Percentiles rank a stretch among this genome's conserved stretches.
Conservation (phyloP, 1,140 invertebrate genomes). For the Littorina saxatilis region DNA sequence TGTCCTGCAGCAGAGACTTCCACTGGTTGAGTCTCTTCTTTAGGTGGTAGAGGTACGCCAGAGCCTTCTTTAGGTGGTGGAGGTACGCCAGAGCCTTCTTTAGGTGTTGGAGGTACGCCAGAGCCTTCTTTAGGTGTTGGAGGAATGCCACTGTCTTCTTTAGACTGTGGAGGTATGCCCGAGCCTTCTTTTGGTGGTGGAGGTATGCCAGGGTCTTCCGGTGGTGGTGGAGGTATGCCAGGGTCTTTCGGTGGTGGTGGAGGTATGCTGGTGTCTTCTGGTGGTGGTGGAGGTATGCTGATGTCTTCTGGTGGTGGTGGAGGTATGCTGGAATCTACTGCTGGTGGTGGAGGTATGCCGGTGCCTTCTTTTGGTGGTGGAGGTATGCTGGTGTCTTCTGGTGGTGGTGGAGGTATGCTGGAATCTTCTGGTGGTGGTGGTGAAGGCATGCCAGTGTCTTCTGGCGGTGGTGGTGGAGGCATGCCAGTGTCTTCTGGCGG, state of each 20-base stretch:
- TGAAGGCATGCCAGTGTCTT: neutral
- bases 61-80: neutral
- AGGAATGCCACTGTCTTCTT: neutral
- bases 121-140: neutral
- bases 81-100: neutral
- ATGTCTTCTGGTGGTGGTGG: neutral
- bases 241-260: neutral
- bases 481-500: neutral
- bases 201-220: neutral
- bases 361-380: neutral
- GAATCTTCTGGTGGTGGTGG: neutral
- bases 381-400: neutral
- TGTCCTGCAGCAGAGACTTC: too few species aligned
- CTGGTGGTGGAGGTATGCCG: neutral
- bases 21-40: too few species aligned
- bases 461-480: neutral
- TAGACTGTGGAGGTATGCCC: neutral
- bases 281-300: neutral
- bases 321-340: neutral
- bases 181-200: neutral
- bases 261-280: neutral
- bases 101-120: neutral
- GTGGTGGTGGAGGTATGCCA: neutral
- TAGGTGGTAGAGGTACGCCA: neutral
- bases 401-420: neutral